Conservation (phyloP, 2,888 invertebrate genomes). For the Argyresthia goedartella region DNA sequence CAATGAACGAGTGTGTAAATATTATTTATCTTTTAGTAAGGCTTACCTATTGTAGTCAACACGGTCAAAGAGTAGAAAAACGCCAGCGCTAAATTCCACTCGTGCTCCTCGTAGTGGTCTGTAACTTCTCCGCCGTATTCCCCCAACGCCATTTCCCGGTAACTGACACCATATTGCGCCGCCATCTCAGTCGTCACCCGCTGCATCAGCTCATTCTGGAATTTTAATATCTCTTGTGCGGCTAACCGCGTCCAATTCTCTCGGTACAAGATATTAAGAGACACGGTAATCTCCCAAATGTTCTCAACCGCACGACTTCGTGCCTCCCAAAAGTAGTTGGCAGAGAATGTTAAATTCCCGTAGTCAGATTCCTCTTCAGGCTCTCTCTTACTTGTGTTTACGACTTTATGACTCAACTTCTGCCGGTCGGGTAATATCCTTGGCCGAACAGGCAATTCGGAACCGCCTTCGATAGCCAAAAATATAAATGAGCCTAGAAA, state of each 20-base stretch:
- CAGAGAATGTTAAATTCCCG: slow-evolving; percentile 49
- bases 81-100: slow-evolving; percentile 91
- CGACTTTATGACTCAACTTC: slow-evolving; percentile 63
- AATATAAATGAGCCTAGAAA: slow-evolving; percentile 84
- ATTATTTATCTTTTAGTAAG: slow-evolving; percentile 4
- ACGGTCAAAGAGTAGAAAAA: slow-evolving; percentile 96
- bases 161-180: slow-evolving; percentile 66
- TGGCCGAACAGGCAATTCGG: slow-evolving; percentile 64
- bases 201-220: slow-evolving; percentile 86
- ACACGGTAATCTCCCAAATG: slow-evolving; percentile 92
- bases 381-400: slow-evolving; percentile 45
- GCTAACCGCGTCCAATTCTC: slow-evolving; percentile 92
- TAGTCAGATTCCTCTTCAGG: slow-evolving; percentile 50
- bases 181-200: slow-evolving; percentile 84
- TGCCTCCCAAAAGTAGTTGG: slow-evolving; percentile 65
- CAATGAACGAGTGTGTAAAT: background rate
- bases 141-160: slow-evolving; percentile 63
- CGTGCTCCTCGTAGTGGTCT: slow-evolving; percentile 73
- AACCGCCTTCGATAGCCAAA: slow-evolving; percentile 84
- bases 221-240: slow-evolving; percentile 81
- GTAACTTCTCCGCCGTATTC: slow-evolving; percentile 49
- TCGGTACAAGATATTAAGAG: slow-evolving; percentile 87
- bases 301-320: slow-evolving; percentile 80
- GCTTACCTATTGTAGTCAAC: slow-evolving; percentile 91
- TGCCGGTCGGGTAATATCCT: slow-evolving; percentile 62